A percentile compares a stretch with the other conserved stretches of the same genome.
Evolutionary conservation across 2,797 vertebrate genomes (phyloP).

Genomic region (Anomalospiza imberbis): DNA sequence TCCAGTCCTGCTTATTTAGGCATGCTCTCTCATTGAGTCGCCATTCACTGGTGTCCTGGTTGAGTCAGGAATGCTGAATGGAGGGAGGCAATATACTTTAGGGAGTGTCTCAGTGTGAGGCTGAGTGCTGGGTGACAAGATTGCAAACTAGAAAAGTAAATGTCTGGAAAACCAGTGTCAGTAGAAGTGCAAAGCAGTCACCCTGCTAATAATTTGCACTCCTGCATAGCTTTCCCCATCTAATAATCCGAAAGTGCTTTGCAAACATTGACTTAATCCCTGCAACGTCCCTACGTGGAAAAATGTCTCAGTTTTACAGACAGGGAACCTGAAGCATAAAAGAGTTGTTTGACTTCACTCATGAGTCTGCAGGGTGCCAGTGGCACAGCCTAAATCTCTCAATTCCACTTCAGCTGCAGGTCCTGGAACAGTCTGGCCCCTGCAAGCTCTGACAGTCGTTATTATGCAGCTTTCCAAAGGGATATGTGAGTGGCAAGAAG

Average conservation of each 20-base stretch:
- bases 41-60: slow-evolving; percentile 53
- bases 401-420: neutral
- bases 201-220: slow-evolving; percentile 1
- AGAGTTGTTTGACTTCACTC: neutral
- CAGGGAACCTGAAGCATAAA: neutral
- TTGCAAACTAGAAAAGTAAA: slow-evolving; percentile 3
- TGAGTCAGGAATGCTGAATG: slow-evolving; percentile 49
- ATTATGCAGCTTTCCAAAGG: slow-evolving; percentile 16
- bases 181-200: neutral
- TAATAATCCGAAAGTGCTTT: slow-evolving; percentile 35
- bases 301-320: neutral
- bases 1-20: slow-evolving; percentile 59
- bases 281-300: neutral
- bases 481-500: slow-evolving; percentile 4
- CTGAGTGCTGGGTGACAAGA: slow-evolving; percentile 46
- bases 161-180: slow-evolving; percentile 42
- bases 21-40: slow-evolving; percentile 7
- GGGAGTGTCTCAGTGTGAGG: slow-evolving; percentile 34
- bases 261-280: slow-evolving; percentile 51
- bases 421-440: neutral
- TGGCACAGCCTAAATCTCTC: slow-evolving; percentile 12
- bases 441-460: neutral
- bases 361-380: neutral
- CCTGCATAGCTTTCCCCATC: neutral
- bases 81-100: slow-evolving; percentile 43